A percentile compares a stretch with the other conserved stretches of the same genome.
Evolutionary conservation across 53 echinoderm and acorn worm genomes (phyloP).

Genomic region (Echinarachnius parma): DNA sequence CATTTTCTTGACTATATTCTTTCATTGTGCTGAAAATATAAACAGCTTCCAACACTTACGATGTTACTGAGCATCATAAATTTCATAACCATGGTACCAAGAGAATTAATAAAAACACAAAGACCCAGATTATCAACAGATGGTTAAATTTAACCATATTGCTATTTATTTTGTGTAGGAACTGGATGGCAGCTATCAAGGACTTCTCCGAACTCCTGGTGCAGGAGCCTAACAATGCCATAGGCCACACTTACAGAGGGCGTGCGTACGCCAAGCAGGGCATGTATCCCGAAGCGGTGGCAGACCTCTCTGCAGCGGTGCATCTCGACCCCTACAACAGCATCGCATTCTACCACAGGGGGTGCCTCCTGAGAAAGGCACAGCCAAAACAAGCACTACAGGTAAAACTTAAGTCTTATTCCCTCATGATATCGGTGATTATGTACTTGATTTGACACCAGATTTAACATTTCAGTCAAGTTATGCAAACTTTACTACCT

Average conservation of each 20-base stretch:
- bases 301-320: slow-evolving; percentile 87
- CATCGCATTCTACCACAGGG: slow-evolving; percentile 83
- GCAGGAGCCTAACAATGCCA: slow-evolving; percentile 92
- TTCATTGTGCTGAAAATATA: too few species aligned
- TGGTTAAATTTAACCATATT: too few species aligned
- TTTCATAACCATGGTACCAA: too few species aligned
- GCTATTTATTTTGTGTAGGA: slow-evolving; percentile 41
- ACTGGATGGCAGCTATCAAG: slow-evolving; percentile 94
- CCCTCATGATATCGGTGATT: too few species aligned
- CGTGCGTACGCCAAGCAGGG: slow-evolving; percentile 93
- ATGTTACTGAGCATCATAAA: too few species aligned
- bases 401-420: not conserved
- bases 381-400: slow-evolving; percentile 79
- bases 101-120: too few species aligned
- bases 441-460: too few species aligned
- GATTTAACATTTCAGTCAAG: too few species aligned
- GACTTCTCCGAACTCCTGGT: slow-evolving; percentile 83
- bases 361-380: slow-evolving; percentile 90
- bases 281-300: slow-evolving; percentile 74
- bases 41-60: too few species aligned
- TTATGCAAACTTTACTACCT: too few species aligned
- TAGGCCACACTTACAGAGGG: slow-evolving; percentile 88
- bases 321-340: slow-evolving; percentile 86
- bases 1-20: too few species aligned
- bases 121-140: too few species aligned